Percentiles rank a stretch among this genome's conserved stretches.
These are phyloP conservation scores for Agapornis canus DNA, from an alignment of 2,797 vertebrate species.

Conservation along the genomic window DNA sequence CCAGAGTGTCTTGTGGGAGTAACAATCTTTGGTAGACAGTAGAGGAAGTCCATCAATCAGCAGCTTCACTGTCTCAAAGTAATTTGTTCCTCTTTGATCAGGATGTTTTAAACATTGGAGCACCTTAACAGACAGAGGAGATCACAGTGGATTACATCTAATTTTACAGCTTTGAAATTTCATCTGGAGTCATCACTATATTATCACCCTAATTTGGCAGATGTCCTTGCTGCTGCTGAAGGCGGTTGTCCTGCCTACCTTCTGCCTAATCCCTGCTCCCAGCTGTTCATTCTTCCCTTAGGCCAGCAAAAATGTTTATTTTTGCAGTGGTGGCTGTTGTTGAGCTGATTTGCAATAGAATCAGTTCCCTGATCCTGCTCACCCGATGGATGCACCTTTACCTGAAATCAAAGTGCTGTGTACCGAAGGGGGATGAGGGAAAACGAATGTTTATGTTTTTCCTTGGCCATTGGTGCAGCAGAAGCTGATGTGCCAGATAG, in stretches of 20 bases:
- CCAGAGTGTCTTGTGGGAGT: neutral
- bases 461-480: neutral
- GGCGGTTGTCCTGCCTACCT: neutral
- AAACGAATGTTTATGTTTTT: neutral
- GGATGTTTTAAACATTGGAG: neutral
- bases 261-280: neutral
- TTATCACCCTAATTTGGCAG: neutral
- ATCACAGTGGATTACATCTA: neutral
- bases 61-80: neutral
- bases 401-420: neutral
- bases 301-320: neutral
- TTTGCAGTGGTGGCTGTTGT: neutral
- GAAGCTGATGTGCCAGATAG: neutral
- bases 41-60: neutral
- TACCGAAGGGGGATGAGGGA: neutral
- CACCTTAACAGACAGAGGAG: neutral
- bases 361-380: neutral
- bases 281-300: neutral
- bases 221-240: neutral
- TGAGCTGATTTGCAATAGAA: neutral
- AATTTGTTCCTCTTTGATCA: neutral
- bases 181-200: neutral
- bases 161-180: conserved; percentile 2
- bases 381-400: neutral
- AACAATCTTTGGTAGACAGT: neutral